These are phyloP conservation scores for Pogonognathellus flavescens DNA, from an alignment of 1,140 invertebrate genomes.

Conservation along the genomic window DNA sequence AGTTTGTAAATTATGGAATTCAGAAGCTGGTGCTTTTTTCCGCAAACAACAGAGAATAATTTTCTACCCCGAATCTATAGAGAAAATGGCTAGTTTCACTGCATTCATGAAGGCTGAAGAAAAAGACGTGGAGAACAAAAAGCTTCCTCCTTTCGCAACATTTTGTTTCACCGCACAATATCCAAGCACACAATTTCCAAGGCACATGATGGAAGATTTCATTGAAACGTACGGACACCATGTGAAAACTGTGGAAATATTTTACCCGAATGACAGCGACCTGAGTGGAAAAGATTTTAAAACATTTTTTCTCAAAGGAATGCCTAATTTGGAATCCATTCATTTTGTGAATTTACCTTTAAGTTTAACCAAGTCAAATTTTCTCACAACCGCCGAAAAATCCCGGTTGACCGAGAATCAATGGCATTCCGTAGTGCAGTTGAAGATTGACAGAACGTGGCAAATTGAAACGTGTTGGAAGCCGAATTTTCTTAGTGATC, in stretches of 20 bases:
- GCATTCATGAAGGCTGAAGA: conserved; percentile 5
- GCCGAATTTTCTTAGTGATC: conserved; percentile 38
- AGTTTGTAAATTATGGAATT: conserved; percentile 56
- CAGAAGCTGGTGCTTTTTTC: conserved; percentile 44
- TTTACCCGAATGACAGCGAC: conserved; percentile 54
- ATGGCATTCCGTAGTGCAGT: conserved; percentile 28
- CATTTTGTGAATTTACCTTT: conserved; percentile 57
- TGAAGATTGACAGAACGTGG: conserved; percentile 55
- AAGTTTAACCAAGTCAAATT: conserved; percentile 30
- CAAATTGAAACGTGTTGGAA: conserved; percentile 49
- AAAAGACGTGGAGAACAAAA: not conserved
- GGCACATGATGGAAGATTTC: conserved; percentile 46
- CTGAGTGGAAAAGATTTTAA: conserved; percentile 41
- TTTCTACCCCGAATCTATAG: conserved; percentile 52
- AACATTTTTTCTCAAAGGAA: conserved; percentile 39
- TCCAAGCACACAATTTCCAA: conserved; percentile 51
- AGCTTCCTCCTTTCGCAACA: conserved; percentile 42
- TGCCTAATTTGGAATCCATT: conserved; percentile 60
- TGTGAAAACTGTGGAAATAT: conserved; percentile 53
- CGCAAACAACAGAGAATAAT: conserved; percentile 43
- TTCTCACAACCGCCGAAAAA: not conserved
- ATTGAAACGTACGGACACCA: conserved; percentile 30
- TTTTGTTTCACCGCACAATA: conserved; percentile 58
- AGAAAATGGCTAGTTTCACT: conserved; percentile 54
- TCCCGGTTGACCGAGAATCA: not conserved